phyloP scores from a whole-genome alignment of 1,140 invertebrate species.

The Ptiloglossa arizonensis region DNA sequence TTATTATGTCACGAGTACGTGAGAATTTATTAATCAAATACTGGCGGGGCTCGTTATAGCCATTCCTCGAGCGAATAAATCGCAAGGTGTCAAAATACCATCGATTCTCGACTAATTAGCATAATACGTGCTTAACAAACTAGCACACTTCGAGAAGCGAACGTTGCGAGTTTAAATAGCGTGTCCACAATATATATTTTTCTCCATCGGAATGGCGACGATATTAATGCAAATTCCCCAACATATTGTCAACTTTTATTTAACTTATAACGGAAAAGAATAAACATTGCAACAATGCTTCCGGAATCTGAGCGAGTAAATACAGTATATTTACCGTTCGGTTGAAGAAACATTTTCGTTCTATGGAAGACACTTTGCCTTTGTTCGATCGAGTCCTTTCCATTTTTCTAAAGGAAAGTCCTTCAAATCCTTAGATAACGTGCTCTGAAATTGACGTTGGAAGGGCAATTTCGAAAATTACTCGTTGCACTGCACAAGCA shows the following conservation, averaged over 20 bases:
- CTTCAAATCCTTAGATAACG: not conserved
- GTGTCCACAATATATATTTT: no score
- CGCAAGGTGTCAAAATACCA: not conserved
- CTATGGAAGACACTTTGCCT: not conserved
- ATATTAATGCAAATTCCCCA: no score
- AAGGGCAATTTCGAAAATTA: conserved; percentile 65
- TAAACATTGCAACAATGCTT: no score
- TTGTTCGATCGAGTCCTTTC: not conserved
- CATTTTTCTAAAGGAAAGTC: not conserved
- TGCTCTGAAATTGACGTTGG: conserved; percentile 43
- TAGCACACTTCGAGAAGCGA: not conserved
- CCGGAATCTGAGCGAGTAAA: no score
- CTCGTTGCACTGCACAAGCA: conserved; percentile 30
- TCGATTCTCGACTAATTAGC: conserved; percentile 4
- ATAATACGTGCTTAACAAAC: not conserved
- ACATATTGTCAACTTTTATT: no score
- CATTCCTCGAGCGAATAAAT: conserved; percentile 7
- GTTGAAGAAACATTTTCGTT: no score
- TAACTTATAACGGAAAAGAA: no score
- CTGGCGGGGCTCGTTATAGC: not conserved
- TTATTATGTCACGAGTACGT: conserved; percentile 18
- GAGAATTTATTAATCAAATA: conserved; percentile 22
- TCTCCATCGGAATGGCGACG: no score
- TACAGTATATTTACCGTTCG: no score
- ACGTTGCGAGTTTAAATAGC: no score